These are phyloP conservation scores for Axinella damicornis DNA, from an alignment of 37 sponge, comb jelly and placozoan species.

Conservation along the genomic window DNA sequence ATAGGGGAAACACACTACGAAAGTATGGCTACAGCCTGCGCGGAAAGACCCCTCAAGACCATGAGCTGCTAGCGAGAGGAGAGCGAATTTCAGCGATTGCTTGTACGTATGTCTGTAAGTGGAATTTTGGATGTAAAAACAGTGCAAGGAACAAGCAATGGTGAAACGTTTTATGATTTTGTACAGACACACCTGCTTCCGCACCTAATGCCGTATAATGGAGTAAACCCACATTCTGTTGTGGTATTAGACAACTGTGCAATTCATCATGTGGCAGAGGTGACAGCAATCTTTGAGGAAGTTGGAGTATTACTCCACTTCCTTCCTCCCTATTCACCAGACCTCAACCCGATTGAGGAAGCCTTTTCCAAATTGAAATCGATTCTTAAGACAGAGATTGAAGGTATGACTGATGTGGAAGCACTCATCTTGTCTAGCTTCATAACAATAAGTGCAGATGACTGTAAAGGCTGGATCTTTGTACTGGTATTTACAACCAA, in stretches of 20 bases:
- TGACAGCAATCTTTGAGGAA: conserved; percentile 31
- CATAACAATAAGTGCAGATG: conserved; percentile 28
- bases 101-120: conserved; percentile 23
- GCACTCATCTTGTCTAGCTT: neutral
- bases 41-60: neutral
- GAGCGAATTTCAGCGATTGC: conserved; percentile 47
- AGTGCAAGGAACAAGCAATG: conserved; percentile 9
- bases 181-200: conserved; percentile 28
- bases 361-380: conserved; percentile 48
- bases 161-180: conserved; percentile 48
- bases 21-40: conserved; percentile 45
- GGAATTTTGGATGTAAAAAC: conserved; percentile 44
- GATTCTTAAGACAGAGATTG: neutral
- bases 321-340: conserved; percentile 50
- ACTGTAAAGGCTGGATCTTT: conserved; percentile 36
- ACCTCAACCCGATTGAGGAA: conserved; percentile 45
- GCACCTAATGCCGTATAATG: conserved; percentile 40
- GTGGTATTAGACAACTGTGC: conserved; percentile 51
- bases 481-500: conserved; percentile 9
- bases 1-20: conserved; percentile 12
- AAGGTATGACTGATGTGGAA: conserved; percentile 5
- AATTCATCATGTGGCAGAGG: conserved; percentile 41
- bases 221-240: conserved; percentile 41
- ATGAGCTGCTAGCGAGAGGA: conserved; percentile 19
- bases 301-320: conserved; percentile 42